Evolutionary conservation across 1,140 invertebrate genomes (phyloP).

Genomic region (Solenopsis invicta): DNA sequence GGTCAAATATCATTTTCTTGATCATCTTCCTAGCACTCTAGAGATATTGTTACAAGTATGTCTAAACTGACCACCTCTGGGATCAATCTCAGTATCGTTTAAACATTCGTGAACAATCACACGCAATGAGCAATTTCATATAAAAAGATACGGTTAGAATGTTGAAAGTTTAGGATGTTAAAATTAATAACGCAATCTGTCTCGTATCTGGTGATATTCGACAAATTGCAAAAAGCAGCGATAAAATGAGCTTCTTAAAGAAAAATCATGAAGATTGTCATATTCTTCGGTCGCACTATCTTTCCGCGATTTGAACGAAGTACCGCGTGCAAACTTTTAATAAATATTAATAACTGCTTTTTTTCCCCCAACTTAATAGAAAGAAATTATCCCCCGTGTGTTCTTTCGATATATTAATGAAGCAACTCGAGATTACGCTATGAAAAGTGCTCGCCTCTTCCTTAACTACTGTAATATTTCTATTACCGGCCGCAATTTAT

Average conservation of each 20-base stretch:
- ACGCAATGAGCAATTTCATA: constrained; percentile 62
- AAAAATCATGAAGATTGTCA: neutral
- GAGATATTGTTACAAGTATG: neutral
- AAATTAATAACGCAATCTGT: neutral
- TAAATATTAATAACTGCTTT: neutral
- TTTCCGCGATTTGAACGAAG: too few species aligned
- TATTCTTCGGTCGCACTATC: neutral
- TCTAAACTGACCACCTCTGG: constrained; percentile 8
- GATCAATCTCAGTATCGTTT: neutral
- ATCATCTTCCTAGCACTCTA: neutral
- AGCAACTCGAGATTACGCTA: neutral
- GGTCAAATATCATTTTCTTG: neutral
- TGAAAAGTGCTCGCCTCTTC: constrained; percentile 8
- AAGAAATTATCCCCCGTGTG: neutral
- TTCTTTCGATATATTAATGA: constrained; percentile 21
- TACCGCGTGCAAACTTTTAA: neutral
- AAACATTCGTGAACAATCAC: constrained; percentile 41
- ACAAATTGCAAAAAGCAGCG: neutral
- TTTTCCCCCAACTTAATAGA: neutral
- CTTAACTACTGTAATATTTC: neutral
- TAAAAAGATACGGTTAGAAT: neutral
- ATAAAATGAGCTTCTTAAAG: neutral
- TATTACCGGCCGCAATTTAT: neutral
- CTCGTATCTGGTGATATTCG: neutral
- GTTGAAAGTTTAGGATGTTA: neutral